Base-by-base conservation (phyloP, 2,113 vertebrate species). In the Acrocephalus kingi region DNA sequence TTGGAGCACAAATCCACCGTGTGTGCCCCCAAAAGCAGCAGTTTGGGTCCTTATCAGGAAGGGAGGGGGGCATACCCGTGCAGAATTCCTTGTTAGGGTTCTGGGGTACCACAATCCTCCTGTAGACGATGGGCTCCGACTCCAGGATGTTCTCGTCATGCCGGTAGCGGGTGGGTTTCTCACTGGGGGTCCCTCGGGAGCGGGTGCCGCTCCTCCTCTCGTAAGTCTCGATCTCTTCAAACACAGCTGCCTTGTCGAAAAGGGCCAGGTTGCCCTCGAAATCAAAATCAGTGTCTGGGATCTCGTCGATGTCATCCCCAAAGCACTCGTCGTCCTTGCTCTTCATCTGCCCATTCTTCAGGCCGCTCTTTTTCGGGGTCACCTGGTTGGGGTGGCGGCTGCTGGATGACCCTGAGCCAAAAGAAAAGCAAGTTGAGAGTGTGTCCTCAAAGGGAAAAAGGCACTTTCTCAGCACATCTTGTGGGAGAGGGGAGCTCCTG, bases 251-350 rank as follows among this genome's bases (percentile, higher is more conserved):
- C 97, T 99, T 99, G 98, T 99, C 99, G 62, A 99, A 99, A 22
- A 99, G 99, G 31, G 99, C 99, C 95, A 99, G 95, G 95, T 99
- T 99, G 58, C 99, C 99, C 86, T 99, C 99, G 48, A 99, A 99
- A 84, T 99, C 99, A 93, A 99, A 99, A 93, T 99, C 99, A 1
- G 99, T 98, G 59, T 99, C 99, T 10, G 99, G 98, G 84, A 99
- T 98, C 9, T 99, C 99, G 0, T 99, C 99, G 14, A 99, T 98
- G 27, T 98, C 97, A 3, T 99, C 99, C 23, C 99, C 99, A 9
- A 99, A 99, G 96, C 99, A 99, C 84, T 99, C 99, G 0, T 99
- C 99, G 5, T 99, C 99, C 97, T 99, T 98, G 89, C 97, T 99
- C 96, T 99, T 99, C 98, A 99, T 98, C 33, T 98, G 99, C 52